A percentile compares a stretch with the other conserved stretches of the same genome.
Conservation (phyloP, 2,888 invertebrate genomes). For the Myathropa florea region DNA sequence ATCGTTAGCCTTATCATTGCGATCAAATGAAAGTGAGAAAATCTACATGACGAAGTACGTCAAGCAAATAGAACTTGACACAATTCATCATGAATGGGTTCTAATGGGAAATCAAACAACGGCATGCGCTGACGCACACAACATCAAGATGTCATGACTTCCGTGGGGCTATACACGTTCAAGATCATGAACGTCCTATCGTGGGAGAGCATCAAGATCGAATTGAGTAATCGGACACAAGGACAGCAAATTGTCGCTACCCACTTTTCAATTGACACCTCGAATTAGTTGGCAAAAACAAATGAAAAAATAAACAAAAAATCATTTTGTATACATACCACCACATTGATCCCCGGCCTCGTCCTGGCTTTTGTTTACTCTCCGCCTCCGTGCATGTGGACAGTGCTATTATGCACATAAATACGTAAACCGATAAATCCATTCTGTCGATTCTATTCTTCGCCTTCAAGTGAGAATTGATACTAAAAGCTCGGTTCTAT, state of each 20-base stretch:
- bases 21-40: not conserved
- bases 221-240: not conserved
- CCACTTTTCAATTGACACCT: not conserved
- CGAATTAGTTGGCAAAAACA: not conserved
- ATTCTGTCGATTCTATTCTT: conserved; percentile 70
- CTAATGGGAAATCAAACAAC: not conserved
- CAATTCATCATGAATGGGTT: not conserved
- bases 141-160: not conserved
- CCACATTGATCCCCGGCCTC: conserved; percentile 95
- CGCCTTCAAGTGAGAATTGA: not conserved
- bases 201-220: not conserved
- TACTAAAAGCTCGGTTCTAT: not conserved
- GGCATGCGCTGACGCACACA: not conserved
- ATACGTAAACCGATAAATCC: conserved; percentile 78
- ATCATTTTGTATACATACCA: conserved; percentile 85
- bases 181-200: not conserved
- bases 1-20: not conserved
- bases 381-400: conserved; percentile 76
- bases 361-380: conserved; percentile 84
- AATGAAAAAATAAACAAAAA: not conserved
- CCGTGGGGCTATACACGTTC: not conserved
- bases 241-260: not conserved
- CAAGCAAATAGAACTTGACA: not conserved
- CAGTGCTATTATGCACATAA: conserved; percentile 77
- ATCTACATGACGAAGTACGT: not conserved